A percentile compares a stretch with the other conserved stretches of the same genome.
Evolutionary conservation across 2,888 invertebrate genomes (phyloP).

Genomic region (Synanthedon formicaeformis): DNA sequence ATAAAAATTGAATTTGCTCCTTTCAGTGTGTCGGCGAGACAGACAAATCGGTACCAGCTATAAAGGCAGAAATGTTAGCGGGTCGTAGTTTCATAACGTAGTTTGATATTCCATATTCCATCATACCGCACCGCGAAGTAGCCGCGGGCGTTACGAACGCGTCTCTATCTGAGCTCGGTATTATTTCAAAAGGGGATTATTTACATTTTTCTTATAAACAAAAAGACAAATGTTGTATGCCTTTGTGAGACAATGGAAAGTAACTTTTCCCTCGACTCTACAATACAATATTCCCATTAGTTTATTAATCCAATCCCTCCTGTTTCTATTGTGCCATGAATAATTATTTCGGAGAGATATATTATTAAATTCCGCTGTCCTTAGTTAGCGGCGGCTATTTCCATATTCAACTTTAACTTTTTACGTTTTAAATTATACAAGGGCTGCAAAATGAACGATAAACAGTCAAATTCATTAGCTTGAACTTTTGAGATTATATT

Average conservation of each 20-base stretch:
- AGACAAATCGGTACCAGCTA: conserved; percentile 2
- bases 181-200: background rate
- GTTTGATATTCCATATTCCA: conserved; percentile 5
- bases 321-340: background rate
- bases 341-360: background rate
- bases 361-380: background rate
- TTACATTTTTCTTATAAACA: background rate
- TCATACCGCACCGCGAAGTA: conserved; percentile 3
- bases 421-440: too few species aligned
- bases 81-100: conserved; percentile 4
- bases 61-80: conserved; percentile 1
- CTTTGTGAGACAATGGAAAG: background rate
- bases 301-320: background rate
- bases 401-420: too few species aligned
- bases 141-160: conserved; percentile 4
- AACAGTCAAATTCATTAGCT: too few species aligned
- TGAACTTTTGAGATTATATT: too few species aligned
- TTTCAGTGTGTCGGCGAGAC: too few species aligned
- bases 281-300: background rate
- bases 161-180: background rate
- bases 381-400: too few species aligned
- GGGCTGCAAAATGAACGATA: too few species aligned
- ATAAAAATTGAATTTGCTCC: too few species aligned
- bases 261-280: background rate
- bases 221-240: background rate